Evolutionary conservation across 1,140 invertebrate genomes (phyloP), one percentile per base, ranked within the genome.

Genomic region (Calephelis virginiensis): DNA sequence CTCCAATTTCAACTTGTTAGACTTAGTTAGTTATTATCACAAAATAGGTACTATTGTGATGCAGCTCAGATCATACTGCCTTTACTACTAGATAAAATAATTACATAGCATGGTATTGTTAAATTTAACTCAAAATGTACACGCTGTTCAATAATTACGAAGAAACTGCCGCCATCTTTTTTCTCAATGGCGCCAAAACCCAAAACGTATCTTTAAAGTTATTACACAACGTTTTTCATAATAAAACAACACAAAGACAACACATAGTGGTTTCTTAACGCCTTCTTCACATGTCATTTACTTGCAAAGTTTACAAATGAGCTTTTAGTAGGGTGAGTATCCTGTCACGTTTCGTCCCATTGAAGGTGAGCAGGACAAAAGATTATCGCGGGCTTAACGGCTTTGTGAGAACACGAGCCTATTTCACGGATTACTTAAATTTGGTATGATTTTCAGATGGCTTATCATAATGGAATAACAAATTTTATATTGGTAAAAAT

Each of bases 311-410:
- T 56, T 6, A 38, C 53, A 37, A 37, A 6, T 1, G 7, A 37
- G 53, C 53, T 28, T 56, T 38, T 12, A 53, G 37, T 56, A 6
- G 28, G 11, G 28, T n/a, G 12, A 38, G n/a, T 59, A 38, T 59
- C 37, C 28, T 38, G 56, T 59, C 56, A 59, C 11, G 56, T 59
- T 59, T 37, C 37, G 12, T 1, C 56, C 56, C 56, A 12, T 10
- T 59, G n/a, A 7, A 38, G 56, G 56, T 59, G 56, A 59, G 56
- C 56, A 59, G 28, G 56, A 59, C 37, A 37, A 38, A 59, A 38
- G 56, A 28, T 59, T 59, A 40, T n/a, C 40, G 40, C 8, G 6
- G 40, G 40, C 40, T 40, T 40, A 40, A 40, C 56, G 56, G 56
- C 28, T 59, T 59, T 59, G 38, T 38, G 5, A 12, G n/a, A 59